Base-by-base conservation (phyloP, 2,797 vertebrate genomes). In the Pangasius macronema region DNA sequence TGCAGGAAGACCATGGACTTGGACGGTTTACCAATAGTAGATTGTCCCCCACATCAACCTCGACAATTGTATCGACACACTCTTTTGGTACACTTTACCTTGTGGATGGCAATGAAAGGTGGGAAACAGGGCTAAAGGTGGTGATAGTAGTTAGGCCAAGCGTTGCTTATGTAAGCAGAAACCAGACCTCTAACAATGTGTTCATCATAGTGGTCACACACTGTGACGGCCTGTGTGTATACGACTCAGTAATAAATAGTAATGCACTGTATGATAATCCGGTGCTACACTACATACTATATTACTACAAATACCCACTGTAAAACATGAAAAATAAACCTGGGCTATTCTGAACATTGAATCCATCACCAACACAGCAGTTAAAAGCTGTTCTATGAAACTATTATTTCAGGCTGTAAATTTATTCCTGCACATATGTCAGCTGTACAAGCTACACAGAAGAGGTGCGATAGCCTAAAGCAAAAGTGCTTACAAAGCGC, bases 321-420 rank as follows among this genome's bases (percentile, higher is more conserved):
- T 80, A 39, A 36, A 79, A 36, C 30, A 16, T 30, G 13, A 20
- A 27, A 72, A 30, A 20, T 5, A 33, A 80, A 59, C 33, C 1
- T 53, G 49, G 49, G 20, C 53, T 36, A 59, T 59, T 39, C 55
- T 39, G 11, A 53, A 30, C 75, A 30, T 9, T 53, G 13, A 77
- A 30, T 53, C 11, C 11, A 59, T 33, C 51, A 79, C 14, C 53
- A 57, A 79, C 20, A 3, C 27, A n/a, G 11, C 0, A 5, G 53
- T 30, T 30, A 30, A 80, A 80, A 39, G 33, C 77, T 39, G 77
- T 39, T 59, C 77, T 59, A 59, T 27, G 55, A 81, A 39, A 42
- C 77, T 61, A 30, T 79, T 59, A 13, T 57, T 80, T 80, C 77
- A 59, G 20, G 30, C 53, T 59, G 33, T 59, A 61, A 39, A 81